Evolutionary conservation across 2,797 vertebrate genomes (phyloP), one percentile per base, ranked within the genome.

Genomic region (Lepilemur ruficaudatus): DNA sequence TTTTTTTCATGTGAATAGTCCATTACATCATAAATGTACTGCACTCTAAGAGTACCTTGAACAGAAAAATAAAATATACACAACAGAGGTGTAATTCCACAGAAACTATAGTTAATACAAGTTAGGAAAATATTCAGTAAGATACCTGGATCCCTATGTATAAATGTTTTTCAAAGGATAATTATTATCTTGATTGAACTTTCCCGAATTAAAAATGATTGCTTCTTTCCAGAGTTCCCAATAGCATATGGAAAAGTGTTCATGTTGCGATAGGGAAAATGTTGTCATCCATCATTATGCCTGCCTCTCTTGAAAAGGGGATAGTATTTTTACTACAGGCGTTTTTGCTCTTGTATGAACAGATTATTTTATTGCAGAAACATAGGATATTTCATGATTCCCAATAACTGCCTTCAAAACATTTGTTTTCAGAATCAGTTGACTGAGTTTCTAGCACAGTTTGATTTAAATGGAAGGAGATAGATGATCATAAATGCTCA

Each of bases 261-360:
- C 87, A 30, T 81, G 38, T 85, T 95, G 32, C 82, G 38, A 23
- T 25, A 48, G 30, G 41, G 50, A 79, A 95, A 95, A 79, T 73
- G 12, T 22, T 70, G 43, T 78, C 32, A 81, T 80, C n/a, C 22
- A 22, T 93, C 75, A 87, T 67, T 85, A 69, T 41, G 59, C 32
- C 61, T 89, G 18, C 17, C 22, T 94, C 89, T 91, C 89, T 96
- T 92, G 57, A 70, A 93, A 93, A 48, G 84, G 84, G 18, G 9
- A n/a, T 87, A 88, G 30, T 35, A 30, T 80, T 97, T 96, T 96
- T 94, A 95, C 83, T 92, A 78, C 76, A 89, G 93, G 32, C 38
- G 91, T 13, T 87, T 98, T 93, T 95, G 90, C 43, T 97, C 0
- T 55, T 84, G 48, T n/a, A 17, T 78, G 43, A 93, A 61, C 79